These are phyloP conservation scores for Leptinotarsa undecemlineata DNA, from an alignment of 1,140 invertebrate genomes.

Conservation along the genomic window DNA sequence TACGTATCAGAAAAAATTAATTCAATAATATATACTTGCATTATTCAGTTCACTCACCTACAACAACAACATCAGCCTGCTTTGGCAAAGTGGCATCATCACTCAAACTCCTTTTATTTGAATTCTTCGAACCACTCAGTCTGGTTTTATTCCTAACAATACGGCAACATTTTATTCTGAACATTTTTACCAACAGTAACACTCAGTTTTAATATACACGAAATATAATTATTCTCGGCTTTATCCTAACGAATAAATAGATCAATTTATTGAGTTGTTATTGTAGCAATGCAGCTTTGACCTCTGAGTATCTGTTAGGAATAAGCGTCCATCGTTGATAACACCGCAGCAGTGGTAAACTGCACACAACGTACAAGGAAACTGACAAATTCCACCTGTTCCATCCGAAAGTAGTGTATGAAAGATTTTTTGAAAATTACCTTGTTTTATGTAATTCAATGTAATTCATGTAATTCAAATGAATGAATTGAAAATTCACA, in stretches of 20 bases:
- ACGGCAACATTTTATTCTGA: constrained; percentile 9
- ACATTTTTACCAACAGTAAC: constrained; percentile 4
- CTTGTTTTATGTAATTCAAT: no score
- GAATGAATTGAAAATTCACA: no score
- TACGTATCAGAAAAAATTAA: no score
- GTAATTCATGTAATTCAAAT: no score
- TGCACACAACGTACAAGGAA: neutral
- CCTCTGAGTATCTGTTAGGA: constrained; percentile 28
- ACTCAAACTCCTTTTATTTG: constrained; percentile 31
- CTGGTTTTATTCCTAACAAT: constrained; percentile 18
- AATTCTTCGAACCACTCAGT: neutral
- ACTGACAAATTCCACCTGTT: neutral
- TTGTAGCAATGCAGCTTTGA: constrained; percentile 29
- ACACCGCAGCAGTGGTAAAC: neutral
- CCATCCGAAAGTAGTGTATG: neutral
- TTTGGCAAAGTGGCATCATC: constrained; percentile 40
- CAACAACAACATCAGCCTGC: constrained; percentile 52
- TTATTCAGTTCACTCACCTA: constrained; percentile 44
- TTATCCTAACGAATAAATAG: neutral
- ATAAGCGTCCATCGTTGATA: constrained; percentile 11
- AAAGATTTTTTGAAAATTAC: neutral
- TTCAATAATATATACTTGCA: no score
- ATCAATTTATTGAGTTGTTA: constrained; percentile 18
- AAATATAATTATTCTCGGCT: neutral
- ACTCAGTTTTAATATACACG: neutral